phyloP scores from a whole-genome alignment of 2,888 invertebrate species.

The Malacosoma neustria region DNA sequence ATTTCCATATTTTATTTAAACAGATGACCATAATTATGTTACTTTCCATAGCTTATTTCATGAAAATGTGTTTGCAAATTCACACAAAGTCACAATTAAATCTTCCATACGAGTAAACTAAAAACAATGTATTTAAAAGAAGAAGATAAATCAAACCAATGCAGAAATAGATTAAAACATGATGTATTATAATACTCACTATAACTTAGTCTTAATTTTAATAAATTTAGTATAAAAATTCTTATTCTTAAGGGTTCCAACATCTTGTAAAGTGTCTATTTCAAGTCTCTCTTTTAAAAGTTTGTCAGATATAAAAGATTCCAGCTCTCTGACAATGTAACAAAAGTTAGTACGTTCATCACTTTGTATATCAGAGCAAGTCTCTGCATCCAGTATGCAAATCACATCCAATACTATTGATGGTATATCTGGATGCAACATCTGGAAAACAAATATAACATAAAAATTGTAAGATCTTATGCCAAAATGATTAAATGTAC shows the following conservation, averaged over 20 bases:
- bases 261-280: slow-evolving; percentile 94
- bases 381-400: slow-evolving; percentile 89
- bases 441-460: slow-evolving; percentile 58
- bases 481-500: too few species aligned
- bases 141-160: neutral
- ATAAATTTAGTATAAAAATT: slow-evolving; percentile 96
- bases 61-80: too few species aligned
- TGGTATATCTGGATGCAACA: slow-evolving; percentile 84
- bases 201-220: slow-evolving; percentile 97
- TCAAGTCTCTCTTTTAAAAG: slow-evolving; percentile 94
- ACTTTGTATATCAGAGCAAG: slow-evolving; percentile 79
- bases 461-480: too few species aligned
- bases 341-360: slow-evolving; percentile 86
- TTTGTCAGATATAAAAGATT: slow-evolving; percentile 89
- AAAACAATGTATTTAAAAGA: slow-evolving; percentile 1
- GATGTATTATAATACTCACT: slow-evolving; percentile 80
- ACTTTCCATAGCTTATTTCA: too few species aligned
- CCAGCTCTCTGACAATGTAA: slow-evolving; percentile 84
- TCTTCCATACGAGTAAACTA: too few species aligned
- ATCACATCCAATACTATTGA: slow-evolving; percentile 90
- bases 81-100: too few species aligned
- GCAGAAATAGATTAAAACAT: slow-evolving; percentile 2
- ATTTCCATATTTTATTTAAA: too few species aligned
- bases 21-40: too few species aligned
- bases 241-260: slow-evolving; percentile 91